Percentiles rank a stretch among this genome's conserved stretches.
Evolutionary conservation across 1,140 invertebrate species (phyloP).

Genomic region (Lordiphosa mommai): DNA sequence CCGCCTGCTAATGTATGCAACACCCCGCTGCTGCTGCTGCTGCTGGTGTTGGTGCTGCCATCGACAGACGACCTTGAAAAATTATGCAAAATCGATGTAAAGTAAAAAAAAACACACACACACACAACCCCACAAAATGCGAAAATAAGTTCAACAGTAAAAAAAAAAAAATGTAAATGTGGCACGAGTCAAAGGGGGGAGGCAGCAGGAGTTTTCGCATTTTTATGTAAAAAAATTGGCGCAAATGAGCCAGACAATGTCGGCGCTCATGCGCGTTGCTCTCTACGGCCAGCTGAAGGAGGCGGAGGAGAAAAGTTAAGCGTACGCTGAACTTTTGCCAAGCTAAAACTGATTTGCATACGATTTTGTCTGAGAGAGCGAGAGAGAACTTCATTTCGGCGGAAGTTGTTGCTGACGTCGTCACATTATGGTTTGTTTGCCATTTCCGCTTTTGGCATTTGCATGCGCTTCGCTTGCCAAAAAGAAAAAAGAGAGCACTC

Average conservation of each 20-base stretch:
- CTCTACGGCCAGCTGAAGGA: not conserved
- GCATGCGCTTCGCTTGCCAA: conserved; percentile 61
- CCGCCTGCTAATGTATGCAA: conserved; percentile 77
- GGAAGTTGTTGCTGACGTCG: conserved; percentile 64
- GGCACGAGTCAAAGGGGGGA: conserved; percentile 34
- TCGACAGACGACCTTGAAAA: conserved; percentile 74
- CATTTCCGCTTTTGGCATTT: conserved; percentile 72
- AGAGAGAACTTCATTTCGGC: conserved; percentile 41
- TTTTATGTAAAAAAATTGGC: conserved; percentile 75
- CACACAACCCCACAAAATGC: conserved; percentile 65
- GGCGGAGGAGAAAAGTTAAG: conserved; percentile 59
- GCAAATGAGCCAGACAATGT: conserved; percentile 76
- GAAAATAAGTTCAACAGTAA: conserved; percentile 73
- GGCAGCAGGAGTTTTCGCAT: conserved; percentile 30
- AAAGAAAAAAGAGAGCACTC: conserved; percentile 25
- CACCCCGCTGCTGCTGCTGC: conserved; percentile 36
- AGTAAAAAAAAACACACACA: conserved; percentile 53
- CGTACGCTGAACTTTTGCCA: conserved; percentile 75
- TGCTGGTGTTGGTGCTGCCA: conserved; percentile 11
- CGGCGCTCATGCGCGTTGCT: conserved; percentile 68
- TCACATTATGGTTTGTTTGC: conserved; percentile 78
- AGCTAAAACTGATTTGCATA: conserved; percentile 69
- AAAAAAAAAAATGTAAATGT: conserved; percentile 71
- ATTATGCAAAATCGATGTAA: conserved; percentile 78
- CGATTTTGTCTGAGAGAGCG: conserved; percentile 56